Conservation (phyloP, 1,140 invertebrate genomes). For the Drosophila lacteicornis region DNA sequence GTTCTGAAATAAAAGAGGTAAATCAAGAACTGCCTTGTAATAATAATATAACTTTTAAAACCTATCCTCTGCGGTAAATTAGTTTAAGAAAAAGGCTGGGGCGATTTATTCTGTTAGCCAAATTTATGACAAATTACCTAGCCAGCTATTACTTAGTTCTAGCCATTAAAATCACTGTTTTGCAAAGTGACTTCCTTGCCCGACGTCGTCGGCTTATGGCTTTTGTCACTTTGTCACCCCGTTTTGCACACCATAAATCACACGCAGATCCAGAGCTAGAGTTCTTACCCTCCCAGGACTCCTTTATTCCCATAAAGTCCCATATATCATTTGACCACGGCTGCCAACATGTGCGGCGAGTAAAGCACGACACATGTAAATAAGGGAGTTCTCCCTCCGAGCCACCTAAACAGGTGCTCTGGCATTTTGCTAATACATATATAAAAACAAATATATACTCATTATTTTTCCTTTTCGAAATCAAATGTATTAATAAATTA, state of each 20-base stretch:
- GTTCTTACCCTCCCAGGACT: neutral
- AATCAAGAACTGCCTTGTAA: no score
- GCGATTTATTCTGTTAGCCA: neutral
- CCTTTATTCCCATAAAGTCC: neutral
- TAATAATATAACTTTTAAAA: no score
- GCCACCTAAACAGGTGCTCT: constrained; percentile 8
- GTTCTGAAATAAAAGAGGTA: no score
- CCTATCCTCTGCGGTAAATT: no score
- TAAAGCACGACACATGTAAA: constrained; percentile 51
- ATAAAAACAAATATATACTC: no score
- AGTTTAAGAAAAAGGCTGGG: no score
- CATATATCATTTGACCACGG: neutral
- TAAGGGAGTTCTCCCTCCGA: constrained; percentile 24
- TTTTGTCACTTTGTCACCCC: constrained; percentile 61
- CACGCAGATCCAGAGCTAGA: constrained; percentile 27
- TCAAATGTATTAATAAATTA: neutral
- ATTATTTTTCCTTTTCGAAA: no score
- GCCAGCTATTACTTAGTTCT: neutral
- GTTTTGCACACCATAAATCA: constrained; percentile 72
- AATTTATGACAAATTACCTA: constrained; percentile 29
- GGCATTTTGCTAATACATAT: neutral
- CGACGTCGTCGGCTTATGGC: constrained; percentile 32
- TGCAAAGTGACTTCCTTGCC: constrained; percentile 29
- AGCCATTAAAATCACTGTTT: constrained; percentile 33
- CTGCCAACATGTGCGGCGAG: constrained; percentile 35